A percentile compares a stretch with the other conserved stretches of the same genome.
phyloP scores from a whole-genome alignment of 2,888 invertebrate genomes.

The Harpagoxenus sublaevis region DNA sequence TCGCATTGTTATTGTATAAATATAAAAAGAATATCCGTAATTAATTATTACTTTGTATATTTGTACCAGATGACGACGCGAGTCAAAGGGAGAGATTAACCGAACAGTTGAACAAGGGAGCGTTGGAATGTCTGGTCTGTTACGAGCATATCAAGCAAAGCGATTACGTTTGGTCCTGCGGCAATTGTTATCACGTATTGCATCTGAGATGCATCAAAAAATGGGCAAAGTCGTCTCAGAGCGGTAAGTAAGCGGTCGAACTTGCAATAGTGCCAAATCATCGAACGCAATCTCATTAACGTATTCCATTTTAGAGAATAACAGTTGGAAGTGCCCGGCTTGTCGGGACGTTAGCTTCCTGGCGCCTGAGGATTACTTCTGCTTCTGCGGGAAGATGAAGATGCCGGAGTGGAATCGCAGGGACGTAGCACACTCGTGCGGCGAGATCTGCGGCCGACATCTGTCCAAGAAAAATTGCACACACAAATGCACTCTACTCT shows the following conservation, averaged over 20 bases:
- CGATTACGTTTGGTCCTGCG: conserved; percentile 96
- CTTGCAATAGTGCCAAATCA: conserved; percentile 10
- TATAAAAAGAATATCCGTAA: not conserved
- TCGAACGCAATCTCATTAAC: not conserved
- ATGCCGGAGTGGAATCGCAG: conserved; percentile 92
- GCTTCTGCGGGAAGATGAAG: conserved; percentile 95
- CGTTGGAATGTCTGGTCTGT: conserved; percentile 97
- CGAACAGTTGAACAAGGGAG: conserved; percentile 93
- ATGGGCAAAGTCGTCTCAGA: conserved; percentile 95
- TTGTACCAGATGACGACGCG: conserved; percentile 87
- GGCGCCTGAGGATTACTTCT: conserved; percentile 93
- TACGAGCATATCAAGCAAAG: conserved; percentile 94
- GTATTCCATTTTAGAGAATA: conserved; percentile 86
- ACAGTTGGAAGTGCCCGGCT: conserved; percentile 98
- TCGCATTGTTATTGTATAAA: not conserved
- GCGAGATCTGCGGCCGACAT: conserved; percentile 93
- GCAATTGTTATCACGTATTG: conserved; percentile 96
- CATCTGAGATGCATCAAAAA: conserved; percentile 96
- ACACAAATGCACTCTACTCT: conserved; percentile 90
- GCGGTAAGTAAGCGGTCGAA: conserved; percentile 53
- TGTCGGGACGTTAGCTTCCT: conserved; percentile 94
- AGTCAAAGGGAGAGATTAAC: conserved; percentile 95
- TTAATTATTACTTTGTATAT: conserved; percentile 25
- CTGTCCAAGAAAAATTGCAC: conserved; percentile 81
- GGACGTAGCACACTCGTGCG: conserved; percentile 96